Evolutionary conservation across 2,888 invertebrate genomes (phyloP).

Genomic region (Xanthorhoe designata): DNA sequence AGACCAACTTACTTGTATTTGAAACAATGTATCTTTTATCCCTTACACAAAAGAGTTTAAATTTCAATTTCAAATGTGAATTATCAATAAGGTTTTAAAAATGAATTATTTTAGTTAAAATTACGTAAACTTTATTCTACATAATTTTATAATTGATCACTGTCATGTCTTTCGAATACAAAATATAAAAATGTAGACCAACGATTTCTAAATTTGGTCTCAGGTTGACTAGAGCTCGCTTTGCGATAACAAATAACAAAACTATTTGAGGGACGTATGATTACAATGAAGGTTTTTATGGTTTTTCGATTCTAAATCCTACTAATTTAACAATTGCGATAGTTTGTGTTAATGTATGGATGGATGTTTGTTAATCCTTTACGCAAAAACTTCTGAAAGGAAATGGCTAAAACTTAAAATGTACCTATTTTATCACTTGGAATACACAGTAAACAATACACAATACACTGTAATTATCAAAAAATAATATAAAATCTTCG

Average conservation of each 20-base stretch:
- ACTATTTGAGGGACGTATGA: conserved; percentile 19
- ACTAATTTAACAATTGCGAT: too few relatives aligned
- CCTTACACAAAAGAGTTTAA: background rate
- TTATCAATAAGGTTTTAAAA: conserved; percentile 5
- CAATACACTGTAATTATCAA: too few relatives aligned
- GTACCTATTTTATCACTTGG: too few relatives aligned
- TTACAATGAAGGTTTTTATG: conserved; percentile 14
- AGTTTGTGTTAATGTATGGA: too few relatives aligned
- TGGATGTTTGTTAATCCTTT: too few relatives aligned
- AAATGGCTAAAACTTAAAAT: too few relatives aligned
- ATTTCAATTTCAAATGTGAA: conserved; percentile 16
- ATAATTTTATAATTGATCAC: conserved; percentile 57
- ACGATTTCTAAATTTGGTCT: conserved; percentile 55
- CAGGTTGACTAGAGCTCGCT: conserved; percentile 36
- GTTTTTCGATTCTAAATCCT: conserved; percentile 6
- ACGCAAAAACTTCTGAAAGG: too few relatives aligned
- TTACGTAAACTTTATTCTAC: conserved; percentile 30
- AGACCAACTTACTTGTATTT: background rate
- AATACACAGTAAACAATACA: too few relatives aligned
- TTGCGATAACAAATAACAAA: conserved; percentile 24
- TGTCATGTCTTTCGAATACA: conserved; percentile 75
- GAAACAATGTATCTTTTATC: background rate
- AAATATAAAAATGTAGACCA: conserved; percentile 67
- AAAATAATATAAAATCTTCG: too few relatives aligned
- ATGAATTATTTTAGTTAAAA: conserved; percentile 14